phyloP scores from a whole-genome alignment of 1,140 invertebrate genomes.

The Listronotus bonariensis region DNA sequence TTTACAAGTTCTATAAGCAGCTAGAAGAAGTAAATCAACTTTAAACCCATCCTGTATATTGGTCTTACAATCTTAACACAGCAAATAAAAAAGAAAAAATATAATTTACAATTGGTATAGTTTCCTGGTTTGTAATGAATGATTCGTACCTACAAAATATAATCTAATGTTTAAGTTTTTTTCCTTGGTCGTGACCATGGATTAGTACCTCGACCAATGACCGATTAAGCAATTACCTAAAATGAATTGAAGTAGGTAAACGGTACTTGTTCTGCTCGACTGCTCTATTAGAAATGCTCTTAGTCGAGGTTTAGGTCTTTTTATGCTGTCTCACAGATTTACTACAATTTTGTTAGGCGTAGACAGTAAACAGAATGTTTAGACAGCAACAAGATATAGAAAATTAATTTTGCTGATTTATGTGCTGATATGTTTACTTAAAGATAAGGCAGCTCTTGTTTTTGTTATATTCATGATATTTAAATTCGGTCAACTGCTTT shows the following conservation, averaged over 20 bases:
- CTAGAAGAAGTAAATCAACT: too few species aligned
- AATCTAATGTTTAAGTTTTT: conserved; percentile 6
- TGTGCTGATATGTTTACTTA: too few species aligned
- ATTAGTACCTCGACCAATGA: conserved; percentile 22
- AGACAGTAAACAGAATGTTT: conserved; percentile 23
- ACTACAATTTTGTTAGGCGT: conserved; percentile 13
- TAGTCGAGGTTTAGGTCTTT: conserved; percentile 27
- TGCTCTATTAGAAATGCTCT: conserved; percentile 29
- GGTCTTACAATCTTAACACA: too few species aligned
- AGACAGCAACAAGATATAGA: conserved; percentile 19
- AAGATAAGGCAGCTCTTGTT: not conserved
- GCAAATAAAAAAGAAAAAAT: too few species aligned
- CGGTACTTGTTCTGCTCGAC: conserved; percentile 34
- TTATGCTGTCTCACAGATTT: conserved; percentile 23
- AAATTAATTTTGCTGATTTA: conserved; percentile 4
- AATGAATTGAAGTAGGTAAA: conserved; percentile 32
- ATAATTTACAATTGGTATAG: too few species aligned
- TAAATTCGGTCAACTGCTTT: too few species aligned
- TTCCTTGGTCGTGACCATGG: conserved; percentile 22
- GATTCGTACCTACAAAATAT: too few species aligned
- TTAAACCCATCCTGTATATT: too few species aligned
- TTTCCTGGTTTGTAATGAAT: too few species aligned
- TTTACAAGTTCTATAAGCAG: too few species aligned
- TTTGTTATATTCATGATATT: too few species aligned
- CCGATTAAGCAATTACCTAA: conserved; percentile 37